Conservation (phyloP, 2,888 invertebrate species). For the Morinoia aosen region DNA sequence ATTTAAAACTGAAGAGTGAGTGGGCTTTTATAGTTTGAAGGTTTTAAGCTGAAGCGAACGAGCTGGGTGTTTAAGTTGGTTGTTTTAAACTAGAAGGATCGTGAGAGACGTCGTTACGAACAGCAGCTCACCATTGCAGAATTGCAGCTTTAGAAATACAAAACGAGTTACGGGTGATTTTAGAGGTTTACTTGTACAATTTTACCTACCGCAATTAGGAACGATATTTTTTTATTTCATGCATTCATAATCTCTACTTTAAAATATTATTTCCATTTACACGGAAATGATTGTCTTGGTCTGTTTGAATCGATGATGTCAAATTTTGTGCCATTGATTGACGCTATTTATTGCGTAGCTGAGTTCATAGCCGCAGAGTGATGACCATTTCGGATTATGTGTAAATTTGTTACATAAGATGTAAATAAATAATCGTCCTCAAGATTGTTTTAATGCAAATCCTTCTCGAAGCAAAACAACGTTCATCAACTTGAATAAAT, state of each 20-base stretch:
- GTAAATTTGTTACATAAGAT: conserved; percentile 34
- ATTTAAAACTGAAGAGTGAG: no score
- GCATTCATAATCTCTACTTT: background rate
- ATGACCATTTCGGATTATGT: background rate
- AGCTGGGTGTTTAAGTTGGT: background rate
- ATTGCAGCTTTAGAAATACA: background rate
- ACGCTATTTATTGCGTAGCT: background rate
- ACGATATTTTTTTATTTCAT: background rate
- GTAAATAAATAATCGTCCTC: background rate
- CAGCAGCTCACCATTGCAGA: background rate
- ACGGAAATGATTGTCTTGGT: background rate
- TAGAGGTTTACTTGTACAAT: background rate
- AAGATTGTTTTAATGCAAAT: background rate
- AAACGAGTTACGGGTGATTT: background rate
- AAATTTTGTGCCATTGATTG: background rate
- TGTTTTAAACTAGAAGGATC: background rate
- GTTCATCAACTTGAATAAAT: background rate
- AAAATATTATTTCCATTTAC: background rate
- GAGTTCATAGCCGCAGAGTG: background rate
- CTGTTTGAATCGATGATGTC: background rate
- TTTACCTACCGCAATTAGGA: background rate
- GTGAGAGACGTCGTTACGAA: background rate
- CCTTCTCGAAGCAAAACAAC: background rate
- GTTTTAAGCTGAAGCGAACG: background rate
- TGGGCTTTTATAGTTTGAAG: background rate